These are phyloP conservation scores for Cranoglanis bouderius DNA, from an alignment of 2,113 vertebrate genomes.

Conservation along the genomic window DNA sequence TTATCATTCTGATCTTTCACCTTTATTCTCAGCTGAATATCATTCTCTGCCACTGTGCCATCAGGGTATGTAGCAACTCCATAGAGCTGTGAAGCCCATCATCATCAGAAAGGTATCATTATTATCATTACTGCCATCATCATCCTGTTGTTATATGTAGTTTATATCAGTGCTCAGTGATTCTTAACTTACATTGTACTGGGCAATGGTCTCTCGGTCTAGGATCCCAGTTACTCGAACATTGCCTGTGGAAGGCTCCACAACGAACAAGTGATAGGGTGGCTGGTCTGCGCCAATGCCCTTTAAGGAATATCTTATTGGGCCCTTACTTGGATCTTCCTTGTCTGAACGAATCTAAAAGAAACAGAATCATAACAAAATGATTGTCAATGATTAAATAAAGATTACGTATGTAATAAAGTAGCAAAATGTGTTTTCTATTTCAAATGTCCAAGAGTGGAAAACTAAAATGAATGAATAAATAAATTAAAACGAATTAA, in stretches of 20 bases:
- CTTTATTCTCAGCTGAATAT: conserved; percentile 63
- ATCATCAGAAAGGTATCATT: neutral
- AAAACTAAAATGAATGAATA: neutral
- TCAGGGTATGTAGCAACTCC: conserved; percentile 53
- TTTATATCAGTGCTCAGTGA: neutral
- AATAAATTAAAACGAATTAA: neutral
- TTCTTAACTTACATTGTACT: conserved; percentile 67
- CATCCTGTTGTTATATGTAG: neutral
- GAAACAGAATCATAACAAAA: neutral
- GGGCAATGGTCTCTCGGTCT: conserved; percentile 75
- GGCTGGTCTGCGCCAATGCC: conserved; percentile 76
- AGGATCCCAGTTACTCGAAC: conserved; percentile 81
- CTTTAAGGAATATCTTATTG: conserved; percentile 77
- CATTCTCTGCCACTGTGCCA: conserved; percentile 48
- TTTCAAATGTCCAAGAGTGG: no score
- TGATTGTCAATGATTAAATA: neutral
- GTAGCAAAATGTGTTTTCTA: neutral
- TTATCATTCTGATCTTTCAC: conserved; percentile 73
- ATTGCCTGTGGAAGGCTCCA: conserved; percentile 76
- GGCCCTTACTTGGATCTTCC: conserved; percentile 32
- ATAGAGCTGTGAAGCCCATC: conserved; percentile 59
- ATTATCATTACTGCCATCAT: neutral
- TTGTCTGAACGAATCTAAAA: conserved; percentile 87
- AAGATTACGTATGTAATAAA: neutral
- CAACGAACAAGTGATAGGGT: conserved; percentile 81